These are phyloP conservation scores for Lithophane socia DNA, from an alignment of 2,888 invertebrate species.

Conservation along the genomic window DNA sequence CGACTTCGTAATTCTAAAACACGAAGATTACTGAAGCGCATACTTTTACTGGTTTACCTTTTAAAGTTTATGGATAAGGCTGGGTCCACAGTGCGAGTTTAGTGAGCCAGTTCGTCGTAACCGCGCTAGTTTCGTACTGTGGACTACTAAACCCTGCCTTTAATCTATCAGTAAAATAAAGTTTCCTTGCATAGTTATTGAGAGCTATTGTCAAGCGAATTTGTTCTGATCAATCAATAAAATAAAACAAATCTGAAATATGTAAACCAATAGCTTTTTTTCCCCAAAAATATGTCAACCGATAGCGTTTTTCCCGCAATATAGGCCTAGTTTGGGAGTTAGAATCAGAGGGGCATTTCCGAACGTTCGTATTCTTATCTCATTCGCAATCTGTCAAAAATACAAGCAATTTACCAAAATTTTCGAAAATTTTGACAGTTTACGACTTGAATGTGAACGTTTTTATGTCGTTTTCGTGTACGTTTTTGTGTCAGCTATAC, in stretches of 20 bases:
- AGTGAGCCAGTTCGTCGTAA: neutral
- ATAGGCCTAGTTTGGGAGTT: too few species aligned
- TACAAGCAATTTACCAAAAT: too few species aligned
- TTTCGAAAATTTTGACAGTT: too few species aligned
- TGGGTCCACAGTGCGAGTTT: neutral
- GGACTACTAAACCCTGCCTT: neutral
- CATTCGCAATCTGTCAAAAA: too few species aligned
- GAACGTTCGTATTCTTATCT: too few species aligned
- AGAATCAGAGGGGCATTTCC: too few species aligned
- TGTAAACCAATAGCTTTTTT: neutral
- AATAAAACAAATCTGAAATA: slow-evolving; percentile 4
- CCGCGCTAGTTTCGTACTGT: neutral
- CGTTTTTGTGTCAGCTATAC: too few species aligned
- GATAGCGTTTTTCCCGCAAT: neutral
- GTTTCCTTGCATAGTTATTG: neutral
- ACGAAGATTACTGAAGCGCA: neutral
- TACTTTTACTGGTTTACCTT: neutral
- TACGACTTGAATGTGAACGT: too few species aligned
- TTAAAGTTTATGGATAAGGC: neutral
- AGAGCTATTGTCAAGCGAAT: neutral
- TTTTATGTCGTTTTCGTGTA: too few species aligned
- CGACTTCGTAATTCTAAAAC: too few species aligned
- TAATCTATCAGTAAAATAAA: neutral
- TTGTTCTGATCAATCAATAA: neutral
- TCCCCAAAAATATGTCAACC: neutral